These are phyloP conservation scores for Mirza zaza DNA, from an alignment of 2,113 vertebrate genomes.

Conservation along the genomic window DNA sequence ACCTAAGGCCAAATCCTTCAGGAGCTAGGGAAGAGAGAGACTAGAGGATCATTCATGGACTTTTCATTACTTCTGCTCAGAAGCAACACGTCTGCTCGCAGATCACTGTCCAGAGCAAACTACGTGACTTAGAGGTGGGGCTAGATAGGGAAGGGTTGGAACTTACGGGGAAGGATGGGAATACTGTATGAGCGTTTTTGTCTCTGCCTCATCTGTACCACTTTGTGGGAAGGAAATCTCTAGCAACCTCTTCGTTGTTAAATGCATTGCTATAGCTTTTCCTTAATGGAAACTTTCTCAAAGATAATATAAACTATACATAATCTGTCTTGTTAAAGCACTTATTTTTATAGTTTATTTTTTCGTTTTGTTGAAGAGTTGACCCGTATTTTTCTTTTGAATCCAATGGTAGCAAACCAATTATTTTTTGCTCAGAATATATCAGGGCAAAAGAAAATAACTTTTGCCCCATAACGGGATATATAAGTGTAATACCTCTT, in stretches of 20 bases:
- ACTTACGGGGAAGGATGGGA: not conserved
- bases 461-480: not conserved
- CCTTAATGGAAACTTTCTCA: not conserved
- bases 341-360: not conserved
- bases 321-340: not conserved
- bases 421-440: not conserved
- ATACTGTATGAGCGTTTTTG: not conserved
- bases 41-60: rapidly evolving
- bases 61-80: not conserved
- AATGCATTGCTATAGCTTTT: not conserved
- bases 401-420: not conserved
- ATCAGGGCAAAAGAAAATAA: not conserved
- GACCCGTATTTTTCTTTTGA: not conserved
- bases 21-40: not conserved
- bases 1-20: not conserved
- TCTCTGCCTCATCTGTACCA: not conserved
- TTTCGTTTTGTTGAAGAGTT: not conserved
- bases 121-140: not conserved
- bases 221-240: not conserved
- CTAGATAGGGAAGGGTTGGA: not conserved
- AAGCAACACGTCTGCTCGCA: rapidly evolving
- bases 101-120: not conserved
- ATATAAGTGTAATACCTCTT: rapidly evolving
- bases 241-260: not conserved
- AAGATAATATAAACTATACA: not conserved